Base-by-base conservation (phyloP, 2,113 vertebrate genomes). In the Balaenoptera acutorostrata region DNA sequence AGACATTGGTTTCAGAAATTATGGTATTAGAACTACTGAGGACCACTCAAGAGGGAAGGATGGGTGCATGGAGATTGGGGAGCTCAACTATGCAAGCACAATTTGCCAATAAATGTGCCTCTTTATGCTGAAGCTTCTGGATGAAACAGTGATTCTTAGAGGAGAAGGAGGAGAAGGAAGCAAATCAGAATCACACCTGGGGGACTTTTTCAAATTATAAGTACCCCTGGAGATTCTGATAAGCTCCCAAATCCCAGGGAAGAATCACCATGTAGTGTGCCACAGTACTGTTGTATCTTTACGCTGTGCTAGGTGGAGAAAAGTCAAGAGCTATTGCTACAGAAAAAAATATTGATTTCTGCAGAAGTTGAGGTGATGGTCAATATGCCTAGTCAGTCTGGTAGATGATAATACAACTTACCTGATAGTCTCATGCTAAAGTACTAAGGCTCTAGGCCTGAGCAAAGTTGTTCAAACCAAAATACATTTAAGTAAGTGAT, bases 211-310 rank as follows among this genome's bases (percentile, higher is more conserved):
- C 31, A 93, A 96, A 97, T 91, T 88, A 39, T 93, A 97, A 95
- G 97, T 97, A 98, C 97, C 97, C 97, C 97, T 98, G 97, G 97
- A 98, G 97, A 98, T 97, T 98, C 97, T 98, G 97, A 98, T 98
- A 98, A 98, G 49, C 97, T 97, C 94, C 97, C 97, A 94, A 97
- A 90, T 97, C 97, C 97, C 93, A 89, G 49, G 61, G 57, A 97
- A 93, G 78, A 97, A 94, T 94, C 97, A 94, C 78, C 41, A 33
- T 7, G 21, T 46, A 91, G 39, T 1, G 4, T 52, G 44, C 55
- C 36, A 68, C 61, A 44, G 64, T 94, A 93, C 17, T 77, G 61
- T 17, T 97, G 14, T 91, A 84, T 68, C 55, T 91, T 69, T 95
- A 74, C 1, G 10, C 61, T 94, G 77, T 63, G 41, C 55, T 80